Conservation (phyloP, 2,797 vertebrate species). For the Silurus lanzhouensis region DNA sequence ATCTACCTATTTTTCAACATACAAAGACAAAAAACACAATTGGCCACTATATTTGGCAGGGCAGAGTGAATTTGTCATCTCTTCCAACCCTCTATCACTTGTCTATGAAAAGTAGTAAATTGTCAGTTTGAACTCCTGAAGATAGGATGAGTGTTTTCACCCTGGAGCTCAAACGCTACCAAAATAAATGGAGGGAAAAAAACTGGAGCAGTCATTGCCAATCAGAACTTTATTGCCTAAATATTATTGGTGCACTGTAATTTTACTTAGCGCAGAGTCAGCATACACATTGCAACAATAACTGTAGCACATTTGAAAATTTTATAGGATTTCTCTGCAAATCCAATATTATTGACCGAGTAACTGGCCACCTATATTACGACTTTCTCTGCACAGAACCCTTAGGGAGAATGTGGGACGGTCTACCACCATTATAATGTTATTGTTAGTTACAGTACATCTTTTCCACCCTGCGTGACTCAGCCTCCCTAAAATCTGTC, state of each 20-base stretch:
- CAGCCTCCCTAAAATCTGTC: constrained; percentile 42
- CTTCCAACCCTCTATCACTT: neutral
- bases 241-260: neutral
- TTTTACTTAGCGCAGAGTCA: neutral
- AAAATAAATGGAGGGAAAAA: neutral
- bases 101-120: neutral
- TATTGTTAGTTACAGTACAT: constrained; percentile 43
- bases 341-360: neutral
- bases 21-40: neutral
- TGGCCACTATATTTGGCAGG: neutral
- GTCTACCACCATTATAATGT: constrained; percentile 31
- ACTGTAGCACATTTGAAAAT: neutral
- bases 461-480: constrained; percentile 40
- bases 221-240: neutral
- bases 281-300: neutral
- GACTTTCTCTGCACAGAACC: constrained; percentile 10
- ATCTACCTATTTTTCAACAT: neutral
- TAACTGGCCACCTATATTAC: constrained; percentile 2
- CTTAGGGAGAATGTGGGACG: neutral
- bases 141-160: neutral
- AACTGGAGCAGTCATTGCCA: neutral
- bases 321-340: neutral
- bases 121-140: neutral
- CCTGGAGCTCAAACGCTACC: neutral
- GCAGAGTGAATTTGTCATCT: neutral